Percentiles rank a stretch among this genome's conserved stretches.
Conservation (phyloP, 2,888 invertebrate genomes). For the Ochropleura plecta region DNA sequence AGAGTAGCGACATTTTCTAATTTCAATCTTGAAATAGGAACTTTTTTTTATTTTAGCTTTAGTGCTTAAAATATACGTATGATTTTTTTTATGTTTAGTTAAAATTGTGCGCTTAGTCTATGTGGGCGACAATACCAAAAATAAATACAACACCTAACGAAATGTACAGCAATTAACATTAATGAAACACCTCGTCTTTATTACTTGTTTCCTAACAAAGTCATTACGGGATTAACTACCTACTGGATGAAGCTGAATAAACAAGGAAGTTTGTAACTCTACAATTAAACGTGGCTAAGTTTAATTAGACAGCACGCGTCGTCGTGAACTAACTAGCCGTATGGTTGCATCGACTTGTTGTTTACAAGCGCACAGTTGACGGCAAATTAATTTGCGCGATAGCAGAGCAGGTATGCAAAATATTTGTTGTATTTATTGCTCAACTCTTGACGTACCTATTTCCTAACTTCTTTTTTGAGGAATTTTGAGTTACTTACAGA, state of each 20-base stretch:
- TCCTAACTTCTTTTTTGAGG: background rate
- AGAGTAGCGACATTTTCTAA: slow-evolving; percentile 66
- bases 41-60: too few species aligned
- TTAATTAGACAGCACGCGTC: slow-evolving; percentile 76
- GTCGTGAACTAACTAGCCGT: slow-evolving; percentile 68
- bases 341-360: slow-evolving; percentile 34
- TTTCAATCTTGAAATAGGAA: slow-evolving; percentile 63
- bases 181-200: slow-evolving; percentile 66
- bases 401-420: background rate
- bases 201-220: slow-evolving; percentile 70
- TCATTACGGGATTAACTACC: slow-evolving; percentile 70
- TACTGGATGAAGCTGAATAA: slow-evolving; percentile 72
- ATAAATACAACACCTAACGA: background rate
- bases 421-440: background rate
- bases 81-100: too few species aligned
- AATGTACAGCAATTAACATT: slow-evolving; percentile 61
- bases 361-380: slow-evolving; percentile 20
- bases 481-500: background rate
- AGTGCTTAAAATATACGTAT: too few species aligned
- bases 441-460: too few species aligned
- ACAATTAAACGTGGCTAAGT: slow-evolving; percentile 79
- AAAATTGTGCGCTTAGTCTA: background rate
- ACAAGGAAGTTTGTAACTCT: slow-evolving; percentile 80
- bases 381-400: slow-evolving; percentile 24
- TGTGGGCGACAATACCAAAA: slow-evolving; percentile 17